These are phyloP conservation scores for Pristionchus arcanus DNA, from an alignment of 2,888 invertebrate genomes.

Conservation along the genomic window DNA sequence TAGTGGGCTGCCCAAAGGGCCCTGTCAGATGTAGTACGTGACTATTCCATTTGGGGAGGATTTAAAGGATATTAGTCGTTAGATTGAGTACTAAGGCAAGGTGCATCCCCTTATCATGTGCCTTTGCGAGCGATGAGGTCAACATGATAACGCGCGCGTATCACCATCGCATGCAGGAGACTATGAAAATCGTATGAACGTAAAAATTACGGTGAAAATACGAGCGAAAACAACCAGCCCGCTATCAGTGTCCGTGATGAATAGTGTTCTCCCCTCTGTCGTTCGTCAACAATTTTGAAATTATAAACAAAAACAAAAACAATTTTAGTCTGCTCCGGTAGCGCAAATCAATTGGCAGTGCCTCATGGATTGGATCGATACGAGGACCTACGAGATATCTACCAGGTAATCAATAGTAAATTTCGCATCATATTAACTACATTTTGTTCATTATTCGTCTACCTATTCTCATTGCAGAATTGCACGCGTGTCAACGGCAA, in stretches of 20 bases:
- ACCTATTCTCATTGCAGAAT: too few species aligned
- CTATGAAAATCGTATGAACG: too few species aligned
- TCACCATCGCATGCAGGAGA: background rate
- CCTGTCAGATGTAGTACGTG: background rate
- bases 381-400: slow-evolving; percentile 37
- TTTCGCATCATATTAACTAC: too few species aligned
- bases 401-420: too few species aligned
- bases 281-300: background rate
- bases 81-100: too few species aligned
- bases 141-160: slow-evolving; percentile 18
- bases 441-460: too few species aligned
- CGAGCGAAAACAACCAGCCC: background rate
- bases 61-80: too few species aligned
- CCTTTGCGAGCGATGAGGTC: background rate
- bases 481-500: slow-evolving; percentile 94
- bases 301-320: background rate
- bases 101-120: background rate
- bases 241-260: background rate
- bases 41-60: background rate
- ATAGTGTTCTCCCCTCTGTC: background rate
- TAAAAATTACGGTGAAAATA: too few species aligned
- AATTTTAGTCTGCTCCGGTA: slow-evolving; percentile 52
- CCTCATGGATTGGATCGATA: background rate
- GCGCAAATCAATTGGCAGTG: background rate
- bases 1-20: background rate